These are phyloP conservation scores for Noctuana brunneofusca DNA, from an alignment of 2,888 invertebrate species.

Conservation along the genomic window DNA sequence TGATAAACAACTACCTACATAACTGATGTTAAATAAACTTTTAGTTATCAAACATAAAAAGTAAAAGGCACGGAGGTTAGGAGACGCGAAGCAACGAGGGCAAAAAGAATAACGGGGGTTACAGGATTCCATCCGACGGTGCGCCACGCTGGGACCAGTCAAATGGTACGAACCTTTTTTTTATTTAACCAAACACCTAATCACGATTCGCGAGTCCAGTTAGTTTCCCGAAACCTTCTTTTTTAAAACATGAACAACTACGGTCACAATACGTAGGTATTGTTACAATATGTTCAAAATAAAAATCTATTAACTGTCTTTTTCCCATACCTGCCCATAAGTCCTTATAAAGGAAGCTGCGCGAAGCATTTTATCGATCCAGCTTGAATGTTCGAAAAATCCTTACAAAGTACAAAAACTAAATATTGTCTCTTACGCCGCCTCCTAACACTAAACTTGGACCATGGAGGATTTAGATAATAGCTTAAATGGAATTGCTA, in stretches of 20 bases:
- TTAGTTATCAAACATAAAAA: conserved; percentile 46
- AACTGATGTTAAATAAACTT: not conserved
- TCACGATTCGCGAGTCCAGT: not conserved
- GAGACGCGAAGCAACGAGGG: conserved; percentile 59
- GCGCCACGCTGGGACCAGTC: conserved; percentile 39
- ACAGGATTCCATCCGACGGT: conserved; percentile 61
- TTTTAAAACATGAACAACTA: too few relatives aligned
- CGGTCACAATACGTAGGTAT: too few relatives aligned
- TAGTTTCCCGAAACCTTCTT: too few relatives aligned
- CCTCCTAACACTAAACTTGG: not conserved
- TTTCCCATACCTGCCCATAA: conserved; percentile 60
- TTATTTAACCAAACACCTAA: conserved; percentile 7
- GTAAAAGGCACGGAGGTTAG: conserved; percentile 58
- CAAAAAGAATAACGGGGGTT: conserved; percentile 73
- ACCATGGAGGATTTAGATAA: conserved; percentile 40
- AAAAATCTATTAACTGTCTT: not conserved
- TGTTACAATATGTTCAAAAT: too few relatives aligned
- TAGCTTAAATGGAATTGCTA: conserved; percentile 41
- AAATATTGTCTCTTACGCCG: conserved; percentile 8
- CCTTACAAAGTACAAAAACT: conserved; percentile 12
- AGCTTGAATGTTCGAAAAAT: not conserved
- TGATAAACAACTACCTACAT: not conserved
- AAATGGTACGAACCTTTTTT: conserved; percentile 18
- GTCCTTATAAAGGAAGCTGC: conserved; percentile 73
- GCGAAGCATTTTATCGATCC: conserved; percentile 62